Base-by-base conservation (phyloP, 2,888 invertebrate species). In the Catocala fraxini region DNA sequence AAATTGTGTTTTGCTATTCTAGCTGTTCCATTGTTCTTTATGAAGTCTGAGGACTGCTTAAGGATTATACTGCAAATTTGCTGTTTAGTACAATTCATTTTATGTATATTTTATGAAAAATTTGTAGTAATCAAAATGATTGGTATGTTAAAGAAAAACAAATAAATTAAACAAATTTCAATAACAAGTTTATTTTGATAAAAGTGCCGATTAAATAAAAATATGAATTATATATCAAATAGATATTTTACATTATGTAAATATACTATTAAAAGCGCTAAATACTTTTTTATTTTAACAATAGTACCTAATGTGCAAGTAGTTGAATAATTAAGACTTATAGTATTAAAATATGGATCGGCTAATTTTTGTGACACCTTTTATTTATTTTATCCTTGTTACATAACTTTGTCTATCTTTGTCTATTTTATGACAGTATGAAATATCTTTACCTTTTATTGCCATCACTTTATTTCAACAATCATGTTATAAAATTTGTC, bases 161-260 rank as follows among this genome's bases (percentile, higher is more conserved):
- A 86, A 85, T 73, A 83, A 87, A 82, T 76, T 79, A 83, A 91
- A 87, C 88, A 89, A 89, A 87, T 87, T 89, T 89, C 80, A 83
- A 84, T 91, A 93, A 92, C 92, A 92, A 90, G 85, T 92, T 92
- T 91, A 91, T 90, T 92, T 88, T 81, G 83, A 90, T 90, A 92
- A 86, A 90, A 89, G 85, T 88, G 87, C 86, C 83, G 82, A 90
- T 89, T 85, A 84, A 85, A 83, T 84, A 82, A 82, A 83, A 87
- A 84, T 83, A 86, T 69, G 85, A 88, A 85, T 84, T 86, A 89
- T 80, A 84, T 87, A 85, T 80, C 79, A 83, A 79, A 85, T 86
- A 87, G 76, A 89, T 88, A 87, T 73, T 83, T 82, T 83, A 83
- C 72, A 85, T 75, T 75, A 73, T 70, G 71, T 78, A 80, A 76